phyloP scores from a whole-genome alignment of 2,888 invertebrate species.

The Drosophila atroscutellata region DNA sequence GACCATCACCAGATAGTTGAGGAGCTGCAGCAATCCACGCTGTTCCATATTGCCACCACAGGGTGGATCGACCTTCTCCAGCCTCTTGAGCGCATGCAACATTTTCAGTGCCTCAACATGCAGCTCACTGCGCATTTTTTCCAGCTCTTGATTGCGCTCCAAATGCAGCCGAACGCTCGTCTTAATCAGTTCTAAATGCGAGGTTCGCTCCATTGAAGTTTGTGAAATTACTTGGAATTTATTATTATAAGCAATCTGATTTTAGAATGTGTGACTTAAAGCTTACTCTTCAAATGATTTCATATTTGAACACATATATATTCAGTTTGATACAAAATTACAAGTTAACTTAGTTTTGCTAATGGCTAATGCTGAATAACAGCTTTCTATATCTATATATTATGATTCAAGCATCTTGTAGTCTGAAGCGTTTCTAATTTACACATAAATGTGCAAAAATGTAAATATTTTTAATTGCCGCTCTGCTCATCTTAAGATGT shows the following conservation, averaged over 20 bases:
- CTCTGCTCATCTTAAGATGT: not conserved
- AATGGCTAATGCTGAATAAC: not conserved
- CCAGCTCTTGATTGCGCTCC: slow-evolving; percentile 69
- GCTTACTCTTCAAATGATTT: no score
- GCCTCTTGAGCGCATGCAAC: slow-evolving; percentile 61
- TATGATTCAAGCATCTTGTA: not conserved
- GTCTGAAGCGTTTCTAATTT: not conserved
- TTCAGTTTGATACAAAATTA: not conserved
- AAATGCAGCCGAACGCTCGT: slow-evolving; percentile 48
- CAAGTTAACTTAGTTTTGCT: not conserved
- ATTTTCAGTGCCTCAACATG: slow-evolving; percentile 75
- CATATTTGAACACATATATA: no score
- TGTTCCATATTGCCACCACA: slow-evolving; percentile 24
- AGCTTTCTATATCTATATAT: not conserved
- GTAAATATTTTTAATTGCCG: slow-evolving; percentile 7
- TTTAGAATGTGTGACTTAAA: no score
- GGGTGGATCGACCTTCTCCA: slow-evolving; percentile 17
- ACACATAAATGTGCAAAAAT: not conserved
- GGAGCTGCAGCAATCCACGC: slow-evolving; percentile 38
- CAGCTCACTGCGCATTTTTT: slow-evolving; percentile 75
- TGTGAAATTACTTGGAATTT: slow-evolving; percentile 7
- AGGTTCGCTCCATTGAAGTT: slow-evolving; percentile 29
- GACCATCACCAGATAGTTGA: slow-evolving; percentile 83
- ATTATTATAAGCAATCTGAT: not conserved
- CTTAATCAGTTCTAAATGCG: slow-evolving; percentile 35